Percentiles rank a stretch among this genome's conserved stretches.
phyloP scores from a whole-genome alignment of 2,113 vertebrate species.

The Benitochromis conjunctus region DNA sequence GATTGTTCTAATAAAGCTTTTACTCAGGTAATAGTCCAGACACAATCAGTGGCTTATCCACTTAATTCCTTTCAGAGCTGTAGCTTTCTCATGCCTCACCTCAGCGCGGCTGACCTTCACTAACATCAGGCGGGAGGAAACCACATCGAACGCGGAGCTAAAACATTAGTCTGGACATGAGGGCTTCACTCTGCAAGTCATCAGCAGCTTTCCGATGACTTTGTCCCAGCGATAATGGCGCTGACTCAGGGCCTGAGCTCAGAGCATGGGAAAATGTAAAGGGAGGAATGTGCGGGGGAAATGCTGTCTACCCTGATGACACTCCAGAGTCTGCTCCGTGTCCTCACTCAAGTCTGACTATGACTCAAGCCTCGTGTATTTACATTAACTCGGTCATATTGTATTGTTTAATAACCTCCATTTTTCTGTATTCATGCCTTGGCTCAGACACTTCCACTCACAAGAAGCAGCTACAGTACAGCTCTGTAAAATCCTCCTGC shows the following conservation, averaged over 20 bases:
- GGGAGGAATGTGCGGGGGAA: slow-evolving; percentile 68
- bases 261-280: slow-evolving; percentile 71
- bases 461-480: background rate
- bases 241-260: slow-evolving; percentile 61
- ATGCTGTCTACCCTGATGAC: slow-evolving; percentile 61
- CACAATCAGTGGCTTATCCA: background rate
- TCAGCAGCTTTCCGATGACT: slow-evolving; percentile 62
- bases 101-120: slow-evolving; percentile 36
- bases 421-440: background rate
- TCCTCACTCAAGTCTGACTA: slow-evolving; percentile 38
- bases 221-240: slow-evolving; percentile 50
- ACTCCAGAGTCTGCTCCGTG: slow-evolving; percentile 59
- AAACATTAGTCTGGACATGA: slow-evolving; percentile 53
- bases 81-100: slow-evolving; percentile 16
- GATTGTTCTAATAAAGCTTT: background rate
- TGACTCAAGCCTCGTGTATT: slow-evolving; percentile 37
- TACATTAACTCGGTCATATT: slow-evolving; percentile 32
- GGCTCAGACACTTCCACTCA: background rate
- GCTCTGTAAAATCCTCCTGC: background rate
- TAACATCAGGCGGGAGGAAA: slow-evolving; percentile 58
- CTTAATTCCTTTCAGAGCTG: background rate
- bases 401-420: background rate
- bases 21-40: background rate
- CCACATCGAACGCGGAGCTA: slow-evolving; percentile 61
- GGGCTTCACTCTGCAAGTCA: slow-evolving; percentile 63